Evolutionary conservation across 2,797 vertebrate species (phyloP), one percentile per base, ranked within the genome.

Genomic region (Eulemur rubriventer): DNA sequence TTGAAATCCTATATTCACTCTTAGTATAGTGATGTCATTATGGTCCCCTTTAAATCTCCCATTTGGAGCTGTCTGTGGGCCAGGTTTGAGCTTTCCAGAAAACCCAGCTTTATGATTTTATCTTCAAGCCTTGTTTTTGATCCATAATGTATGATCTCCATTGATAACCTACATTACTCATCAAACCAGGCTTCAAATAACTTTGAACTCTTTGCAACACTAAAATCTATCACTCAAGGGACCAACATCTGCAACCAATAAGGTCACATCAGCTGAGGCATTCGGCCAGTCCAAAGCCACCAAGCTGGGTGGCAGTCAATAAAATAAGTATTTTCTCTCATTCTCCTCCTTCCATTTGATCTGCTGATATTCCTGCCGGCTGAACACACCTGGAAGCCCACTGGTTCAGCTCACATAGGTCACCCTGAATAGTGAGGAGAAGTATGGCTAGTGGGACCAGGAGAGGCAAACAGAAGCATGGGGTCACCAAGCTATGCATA

Each of bases 1-100:
- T 96, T 95, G 92, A 95, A 96, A 88, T 70, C 26, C 59, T 78
- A 33, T 92, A 80, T 87, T 83, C 82, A 83, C 72, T 76, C 69
- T 50, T 93, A 75, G 24, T 59, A 35, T n/a, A 78, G 33, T 73
- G 43, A 88, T 26, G 28, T 50, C 72, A 81, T 85, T 92, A 38
- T 28, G 87, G 14, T 33, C 30, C 24, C 8, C 46, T 94, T 89
- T 90, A 78, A 84, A 75, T 57, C 30, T 86, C 63, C 17, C 2
- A 81, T 90, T 82, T 63, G 55, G 57, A 85, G 50, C 28, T 82
- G 12, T 41, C 73, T 82, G 2, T 63, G 38, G 65, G 20, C 41
- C 16, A 84, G 65, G 65, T 88, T 50, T 82, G 46, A 92, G 59
- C n/a, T 87, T 81, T 57, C 63, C 33, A 38, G 24, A 94, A 93